Evolutionary conservation across 2,113 vertebrate genomes (phyloP), one percentile per base, ranked within the genome.

Genomic region (Microcebus jonahi): DNA sequence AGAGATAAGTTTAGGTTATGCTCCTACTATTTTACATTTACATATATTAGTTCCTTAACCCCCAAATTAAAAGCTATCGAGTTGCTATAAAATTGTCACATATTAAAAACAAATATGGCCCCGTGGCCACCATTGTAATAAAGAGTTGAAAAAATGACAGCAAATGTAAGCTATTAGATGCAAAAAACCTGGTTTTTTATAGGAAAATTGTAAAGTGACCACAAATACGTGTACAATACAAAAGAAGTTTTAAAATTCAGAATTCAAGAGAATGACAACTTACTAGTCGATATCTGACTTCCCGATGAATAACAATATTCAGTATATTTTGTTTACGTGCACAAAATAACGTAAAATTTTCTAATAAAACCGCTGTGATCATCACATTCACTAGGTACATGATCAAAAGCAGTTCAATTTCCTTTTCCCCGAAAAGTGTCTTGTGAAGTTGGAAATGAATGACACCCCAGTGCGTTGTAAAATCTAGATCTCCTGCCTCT

Each of bases 391-490:
- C 45, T 71, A 68, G 5, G 61, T 59, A 36, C 63, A 79, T 71
- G 36, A 70, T 67, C 48, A 82, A 84, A 96, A 83, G 59, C 12
- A 65, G 55, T 87, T 94, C 36, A 23, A 8, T 96, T 82, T 92
- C 3, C 71, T 90, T 48, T 53, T 39, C 39, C 87, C 90, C 25
- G 8, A 65, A 95, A 93, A 90, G 11, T 79, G 10, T 93, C 89
- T 93, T 70, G 9, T 90, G 92, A 93, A 86, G 55, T 84, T 90
- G 65, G 39, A 95, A 97, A 95, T 93, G 21, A 93, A 39, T 88
- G 80, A 79, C 80, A 76, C 6, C 39, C 34, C 4, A 31, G 45
- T 71, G 39, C n/a, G 45, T 36, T 93, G 3, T 87, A 95, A 93
- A 92, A 87, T 86, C 36, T 75, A 53, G 50, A 89, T 91, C 63